Evolutionary conservation across 2,797 vertebrate species (phyloP), one percentile per base, ranked within the genome.

Genomic region (Benthosema pterotum): DNA sequence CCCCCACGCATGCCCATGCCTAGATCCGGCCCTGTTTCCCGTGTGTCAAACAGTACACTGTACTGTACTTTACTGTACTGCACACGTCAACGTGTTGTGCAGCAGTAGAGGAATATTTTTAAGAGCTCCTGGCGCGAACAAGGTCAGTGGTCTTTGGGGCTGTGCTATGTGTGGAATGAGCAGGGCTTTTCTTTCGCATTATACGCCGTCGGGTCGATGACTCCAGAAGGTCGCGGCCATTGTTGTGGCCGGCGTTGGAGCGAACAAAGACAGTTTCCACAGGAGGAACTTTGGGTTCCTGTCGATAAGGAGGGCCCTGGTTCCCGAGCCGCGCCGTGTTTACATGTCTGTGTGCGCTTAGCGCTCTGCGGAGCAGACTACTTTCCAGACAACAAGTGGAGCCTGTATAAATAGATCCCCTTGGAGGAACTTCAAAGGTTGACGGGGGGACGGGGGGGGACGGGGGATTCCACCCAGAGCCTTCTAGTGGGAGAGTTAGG

Each of bases 261-360:
- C 83, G 88, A 93, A 93, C 91, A 94, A 94, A 92, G 88, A 90
- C 88, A 85, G 93, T 93, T 93, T 93, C 91, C 92, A 93, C 83
- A 52, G 80, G 89, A 93, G 92, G 93, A 93, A 93, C 93, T 92
- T 84, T 82, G 84, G 88, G 89, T 94, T 94, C 92, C 92, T 93
- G 93, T 90, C 80, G 92, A 94, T 94, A 94, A 94, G 92, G 77
- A 88, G 84, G 78, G 61, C 79, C 83, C 86, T 67, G 80, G n/a
- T n/a, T 78, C 86, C 76, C 62, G 85, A 85, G 89, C 78, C 72
- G 55, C 38, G 59, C 71, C 56, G 69, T 91, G 90, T 92, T 92
- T 91, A 89, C 88, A 72, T 81, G 86, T 86, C 79, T 89, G 89
- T 88, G 87, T 90, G 88, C 84, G 83, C 86, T 71, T 79, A 75